Conservation (phyloP, 2,113 vertebrate genomes). For the Dicrurus megarhynchus region DNA sequence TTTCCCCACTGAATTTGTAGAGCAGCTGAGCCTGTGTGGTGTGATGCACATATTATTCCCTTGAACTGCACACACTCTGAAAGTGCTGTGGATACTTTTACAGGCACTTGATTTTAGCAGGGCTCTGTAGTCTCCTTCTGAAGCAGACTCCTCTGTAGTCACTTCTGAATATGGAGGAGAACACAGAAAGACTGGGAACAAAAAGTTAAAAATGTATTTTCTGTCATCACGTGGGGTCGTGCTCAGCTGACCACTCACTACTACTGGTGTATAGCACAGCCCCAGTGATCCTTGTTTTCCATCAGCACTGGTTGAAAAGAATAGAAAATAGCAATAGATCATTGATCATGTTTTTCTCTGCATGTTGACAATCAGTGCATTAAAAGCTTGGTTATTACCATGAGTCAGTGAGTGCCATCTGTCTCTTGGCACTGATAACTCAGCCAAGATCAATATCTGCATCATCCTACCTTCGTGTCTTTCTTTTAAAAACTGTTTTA, state of each 20-base stretch:
- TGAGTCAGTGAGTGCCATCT: not conserved
- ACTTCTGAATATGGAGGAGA: not conserved
- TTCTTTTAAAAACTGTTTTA: not conserved
- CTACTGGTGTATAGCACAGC: not conserved
- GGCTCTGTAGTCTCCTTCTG: not conserved
- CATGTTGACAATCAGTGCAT: not conserved
- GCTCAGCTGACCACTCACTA: rapidly evolving
- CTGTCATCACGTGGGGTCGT: rapidly evolving
- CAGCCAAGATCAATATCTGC: not conserved
- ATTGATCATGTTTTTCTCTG: not conserved
- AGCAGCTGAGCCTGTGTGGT: rapidly evolving
- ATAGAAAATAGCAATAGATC: not conserved
- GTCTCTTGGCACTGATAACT: not conserved
- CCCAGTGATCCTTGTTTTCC: not conserved
- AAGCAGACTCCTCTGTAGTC: no score
- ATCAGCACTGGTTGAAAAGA: not conserved
- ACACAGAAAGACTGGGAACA: not conserved
- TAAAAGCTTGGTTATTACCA: not conserved
- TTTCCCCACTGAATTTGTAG: not conserved
- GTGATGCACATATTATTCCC: no score
- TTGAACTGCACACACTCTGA: rapidly evolving
- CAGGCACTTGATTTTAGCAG: not conserved
- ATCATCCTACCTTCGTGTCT: not conserved
- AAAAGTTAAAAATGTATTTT: not conserved
- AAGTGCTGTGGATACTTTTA: not conserved